phyloP scores from a whole-genome alignment of 2,113 vertebrate species.

The Melanocharis versteri region DNA sequence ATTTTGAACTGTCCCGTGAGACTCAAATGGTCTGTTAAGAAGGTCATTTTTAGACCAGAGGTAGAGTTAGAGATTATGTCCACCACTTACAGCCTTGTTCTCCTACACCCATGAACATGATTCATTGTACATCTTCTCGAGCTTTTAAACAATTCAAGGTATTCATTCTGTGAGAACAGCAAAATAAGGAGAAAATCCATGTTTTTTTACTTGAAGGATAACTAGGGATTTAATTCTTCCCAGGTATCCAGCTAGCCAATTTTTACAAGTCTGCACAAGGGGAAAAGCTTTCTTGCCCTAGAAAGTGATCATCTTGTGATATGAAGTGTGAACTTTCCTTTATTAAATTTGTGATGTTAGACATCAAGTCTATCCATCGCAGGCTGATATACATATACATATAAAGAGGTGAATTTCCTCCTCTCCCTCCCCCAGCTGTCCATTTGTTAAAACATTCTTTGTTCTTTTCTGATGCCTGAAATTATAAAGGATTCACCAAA shows the following conservation, averaged over 20 bases:
- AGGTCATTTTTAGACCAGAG: not conserved
- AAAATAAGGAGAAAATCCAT: not conserved
- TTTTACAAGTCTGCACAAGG: not conserved
- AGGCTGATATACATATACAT: not conserved
- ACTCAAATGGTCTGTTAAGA: not conserved
- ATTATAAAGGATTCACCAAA: not conserved
- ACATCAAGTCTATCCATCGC: not conserved
- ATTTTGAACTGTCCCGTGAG: not conserved
- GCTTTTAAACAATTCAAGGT: not conserved
- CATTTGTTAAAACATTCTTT: not conserved
- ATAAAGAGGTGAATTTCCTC: not conserved
- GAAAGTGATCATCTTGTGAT: not conserved
- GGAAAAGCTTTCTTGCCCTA: not conserved
- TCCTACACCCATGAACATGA: not conserved
- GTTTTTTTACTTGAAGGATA: not conserved
- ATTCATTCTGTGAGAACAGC: not conserved
- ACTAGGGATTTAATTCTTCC: not conserved
- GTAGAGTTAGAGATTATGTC: not conserved
- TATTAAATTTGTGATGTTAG: not conserved
- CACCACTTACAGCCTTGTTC: not conserved
- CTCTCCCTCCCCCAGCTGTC: fast-evolving
- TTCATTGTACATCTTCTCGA: not conserved
- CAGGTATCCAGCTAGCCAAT: not conserved
- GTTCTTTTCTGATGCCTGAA: not conserved
- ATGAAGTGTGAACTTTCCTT: not conserved